These are phyloP conservation scores for Harpalus rubripes DNA, from an alignment of 2,888 invertebrate species.

Conservation along the genomic window DNA sequence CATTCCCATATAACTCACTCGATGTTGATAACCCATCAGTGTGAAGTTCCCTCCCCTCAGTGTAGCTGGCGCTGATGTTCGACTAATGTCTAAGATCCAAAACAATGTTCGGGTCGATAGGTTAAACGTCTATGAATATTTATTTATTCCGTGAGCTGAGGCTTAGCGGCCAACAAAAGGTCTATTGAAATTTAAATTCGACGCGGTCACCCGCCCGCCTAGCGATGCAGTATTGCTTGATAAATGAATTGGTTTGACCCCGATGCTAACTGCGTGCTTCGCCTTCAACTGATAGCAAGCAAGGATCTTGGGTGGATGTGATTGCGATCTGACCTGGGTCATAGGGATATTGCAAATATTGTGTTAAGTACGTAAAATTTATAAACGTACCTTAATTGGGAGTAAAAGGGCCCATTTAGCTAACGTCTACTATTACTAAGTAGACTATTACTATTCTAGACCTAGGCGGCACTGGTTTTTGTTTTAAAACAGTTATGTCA, in stretches of 20 bases:
- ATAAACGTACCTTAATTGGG: too few species aligned
- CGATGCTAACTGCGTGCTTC: slow-evolving; percentile 45
- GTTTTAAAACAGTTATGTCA: too few species aligned
- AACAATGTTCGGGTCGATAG: slow-evolving; percentile 67
- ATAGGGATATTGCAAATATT: neutral
- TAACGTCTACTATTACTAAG: too few species aligned
- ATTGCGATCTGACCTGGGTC: neutral
- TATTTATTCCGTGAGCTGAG: slow-evolving; percentile 63
- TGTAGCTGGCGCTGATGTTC: slow-evolving; percentile 37
- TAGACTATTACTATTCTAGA: too few species aligned
- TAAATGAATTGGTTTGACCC: slow-evolving; percentile 57
- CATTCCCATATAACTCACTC: neutral
- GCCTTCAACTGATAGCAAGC: slow-evolving; percentile 14
- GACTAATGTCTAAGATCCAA: slow-evolving; percentile 62
- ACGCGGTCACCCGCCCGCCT: slow-evolving; percentile 30
- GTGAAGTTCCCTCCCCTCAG: slow-evolving; percentile 17
- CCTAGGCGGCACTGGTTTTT: too few species aligned
- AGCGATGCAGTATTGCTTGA: slow-evolving; percentile 36
- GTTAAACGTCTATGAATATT: slow-evolving; percentile 67
- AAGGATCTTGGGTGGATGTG: slow-evolving; percentile 23
- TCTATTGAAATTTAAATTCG: slow-evolving; percentile 65
- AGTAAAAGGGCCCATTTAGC: too few species aligned
- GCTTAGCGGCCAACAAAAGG: slow-evolving; percentile 59
- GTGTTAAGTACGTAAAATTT: too few species aligned
- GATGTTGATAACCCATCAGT: slow-evolving; percentile 22